Percentiles rank a stretch among this genome's conserved stretches.
Evolutionary conservation across 2,888 invertebrate species (phyloP).

Genomic region (Tribolium freemani): DNA sequence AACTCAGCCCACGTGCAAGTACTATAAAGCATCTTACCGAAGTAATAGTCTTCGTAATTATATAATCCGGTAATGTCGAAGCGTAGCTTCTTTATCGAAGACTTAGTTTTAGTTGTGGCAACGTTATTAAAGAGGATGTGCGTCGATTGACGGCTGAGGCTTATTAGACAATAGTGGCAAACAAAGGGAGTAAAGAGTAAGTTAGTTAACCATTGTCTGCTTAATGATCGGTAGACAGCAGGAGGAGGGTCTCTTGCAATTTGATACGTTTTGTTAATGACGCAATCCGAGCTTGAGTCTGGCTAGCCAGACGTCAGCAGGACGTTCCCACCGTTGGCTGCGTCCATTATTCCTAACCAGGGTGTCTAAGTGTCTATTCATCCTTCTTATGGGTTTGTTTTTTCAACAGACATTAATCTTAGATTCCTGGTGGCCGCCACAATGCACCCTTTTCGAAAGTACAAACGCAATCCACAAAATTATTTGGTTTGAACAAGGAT

Average conservation of each 20-base stretch:
- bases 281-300: constrained; percentile 47
- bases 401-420: constrained; percentile 37
- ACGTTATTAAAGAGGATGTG: constrained; percentile 34
- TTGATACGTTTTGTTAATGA: constrained; percentile 57
- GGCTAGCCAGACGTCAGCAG: constrained; percentile 32
- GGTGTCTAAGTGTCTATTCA: constrained; percentile 42
- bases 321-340: constrained; percentile 35
- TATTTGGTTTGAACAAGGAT: no score
- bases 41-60: constrained; percentile 17
- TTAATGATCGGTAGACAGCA: constrained; percentile 48
- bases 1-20: constrained; percentile 11
- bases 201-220: constrained; percentile 45
- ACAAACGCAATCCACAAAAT: no score
- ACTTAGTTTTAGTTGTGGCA: constrained; percentile 7
- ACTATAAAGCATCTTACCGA: constrained; percentile 21
- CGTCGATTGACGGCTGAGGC: constrained; percentile 4
- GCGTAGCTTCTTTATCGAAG: constrained; percentile 8
- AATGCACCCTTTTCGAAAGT: background rate
- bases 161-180: constrained; percentile 37
- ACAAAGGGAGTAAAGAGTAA: constrained; percentile 36
- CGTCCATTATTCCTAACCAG: constrained; percentile 40
- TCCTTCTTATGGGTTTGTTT: constrained; percentile 41
- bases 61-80: constrained; percentile 17
- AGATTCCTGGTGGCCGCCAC: constrained; percentile 32
- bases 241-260: constrained; percentile 44